A percentile compares a stretch with the other conserved stretches of the same genome.
Conservation (phyloP, 2,797 vertebrate species). For the Enteromius anoplus region DNA sequence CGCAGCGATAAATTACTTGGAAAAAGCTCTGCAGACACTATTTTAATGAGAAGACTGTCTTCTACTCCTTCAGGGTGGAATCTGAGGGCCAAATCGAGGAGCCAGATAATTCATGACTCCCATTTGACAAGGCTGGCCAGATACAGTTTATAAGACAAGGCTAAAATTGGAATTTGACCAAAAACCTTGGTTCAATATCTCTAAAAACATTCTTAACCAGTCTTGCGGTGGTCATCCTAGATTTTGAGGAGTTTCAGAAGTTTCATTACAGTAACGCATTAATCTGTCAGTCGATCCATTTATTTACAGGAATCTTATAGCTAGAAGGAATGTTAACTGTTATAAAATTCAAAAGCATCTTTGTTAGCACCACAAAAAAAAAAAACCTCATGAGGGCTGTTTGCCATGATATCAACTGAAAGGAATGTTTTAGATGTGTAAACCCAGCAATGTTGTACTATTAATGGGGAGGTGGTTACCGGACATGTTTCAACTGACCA, state of each 20-base stretch:
- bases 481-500: slow-evolving; percentile 53
- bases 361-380: slow-evolving; percentile 27
- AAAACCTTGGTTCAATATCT: not conserved
- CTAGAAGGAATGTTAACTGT: not conserved
- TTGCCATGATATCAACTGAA: slow-evolving; percentile 70
- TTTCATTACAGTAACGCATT: not conserved
- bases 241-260: not conserved
- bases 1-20: not conserved
- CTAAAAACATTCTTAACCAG: not conserved
- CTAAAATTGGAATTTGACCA: not conserved
- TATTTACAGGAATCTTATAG: not conserved
- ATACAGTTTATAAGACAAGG: slow-evolving; percentile 3
- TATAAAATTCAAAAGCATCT: slow-evolving; percentile 5
- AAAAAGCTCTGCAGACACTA: not conserved
- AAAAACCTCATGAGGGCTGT: slow-evolving; percentile 57
- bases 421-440: slow-evolving; percentile 68
- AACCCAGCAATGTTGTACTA: slow-evolving; percentile 37
- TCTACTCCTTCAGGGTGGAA: not conserved
- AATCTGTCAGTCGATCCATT: slow-evolving; percentile 4
- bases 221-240: not conserved
- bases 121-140: not conserved
- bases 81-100: slow-evolving; percentile 5
- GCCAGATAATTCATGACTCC: slow-evolving; percentile 7
- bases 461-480: slow-evolving; percentile 53
- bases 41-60: slow-evolving; percentile 1